Percentiles rank a stretch among this genome's conserved stretches.
Conservation (phyloP, 2,888 invertebrate genomes). For the Bimastos eiseni region DNA sequence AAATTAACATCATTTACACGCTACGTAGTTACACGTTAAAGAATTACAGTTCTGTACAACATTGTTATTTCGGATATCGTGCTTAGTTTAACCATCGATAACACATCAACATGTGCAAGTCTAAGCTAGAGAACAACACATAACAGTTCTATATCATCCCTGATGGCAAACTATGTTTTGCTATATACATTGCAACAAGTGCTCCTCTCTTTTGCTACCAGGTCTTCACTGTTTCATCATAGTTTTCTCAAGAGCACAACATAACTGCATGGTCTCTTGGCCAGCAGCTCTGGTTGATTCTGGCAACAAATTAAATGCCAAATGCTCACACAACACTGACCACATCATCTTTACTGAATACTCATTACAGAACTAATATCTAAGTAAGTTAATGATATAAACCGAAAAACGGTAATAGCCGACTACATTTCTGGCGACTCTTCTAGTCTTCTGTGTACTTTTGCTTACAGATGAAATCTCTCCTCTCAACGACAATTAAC, state of each 20-base stretch:
- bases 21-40: conserved; percentile 13
- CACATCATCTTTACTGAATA: not conserved
- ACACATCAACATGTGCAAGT: not conserved
- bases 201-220: not conserved
- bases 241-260: not conserved
- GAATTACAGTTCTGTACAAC: not conserved
- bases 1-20: not conserved
- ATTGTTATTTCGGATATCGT: not conserved
- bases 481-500: too few species aligned
- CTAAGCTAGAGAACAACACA: not conserved
- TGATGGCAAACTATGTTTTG: not conserved
- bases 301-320: not conserved
- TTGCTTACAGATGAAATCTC: too few species aligned
- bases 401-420: not conserved
- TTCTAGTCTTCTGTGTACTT: too few species aligned
- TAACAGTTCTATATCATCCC: not conserved
- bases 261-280: not conserved
- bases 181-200: not conserved
- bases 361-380: not conserved
- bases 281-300: not conserved
- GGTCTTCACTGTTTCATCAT: not conserved
- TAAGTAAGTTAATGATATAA: not conserved
- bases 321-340: not conserved
- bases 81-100: not conserved
- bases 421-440: too few species aligned